Evolutionary conservation across 2,797 vertebrate species (phyloP), one percentile per base, ranked within the genome.

Genomic region (Gadopsis bispinosus): DNA sequence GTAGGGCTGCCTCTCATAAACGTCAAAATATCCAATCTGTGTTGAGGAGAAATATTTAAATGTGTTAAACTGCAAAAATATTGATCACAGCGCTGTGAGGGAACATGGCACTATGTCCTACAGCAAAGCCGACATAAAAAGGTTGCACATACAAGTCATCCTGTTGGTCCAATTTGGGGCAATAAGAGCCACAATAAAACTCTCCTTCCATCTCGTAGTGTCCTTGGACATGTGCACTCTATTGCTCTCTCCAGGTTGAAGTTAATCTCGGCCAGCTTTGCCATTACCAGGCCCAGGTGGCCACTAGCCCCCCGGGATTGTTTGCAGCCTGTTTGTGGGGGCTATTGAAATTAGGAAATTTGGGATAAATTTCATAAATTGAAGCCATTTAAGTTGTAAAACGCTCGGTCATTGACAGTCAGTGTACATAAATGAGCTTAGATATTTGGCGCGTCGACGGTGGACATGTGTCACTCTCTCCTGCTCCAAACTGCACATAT

Each of bases 151-250:
- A 78, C 87, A 88, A 77, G 68, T 76, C 87, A 77, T 79, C 81
- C 71, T 77, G 87, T 79, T 73, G 81, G 75, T 92, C 90, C 91
- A 92, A 92, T 93, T 93, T 91, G 83, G 81, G 84, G 86, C 90
- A 91, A 90, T 91, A 91, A 93, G 88, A 71, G 67, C 74, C 92
- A 91, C 93, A 93, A 84, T 91, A 90, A 93, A 95, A 90, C 91
- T 94, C 87, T 91, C 86, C 89, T 72, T 74, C 87, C 93, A 94
- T 93, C 90, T 92, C 87, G 35, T 64, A 60, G 83, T 92, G 91
- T 92, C 91, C 91, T 93, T 93, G 89, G 90, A 89, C 90, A 92
- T 93, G 91, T 91, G 88, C 80, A 69, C 86, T 86, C 81, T 73
- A 86, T 69, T 88, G 83, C 82, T 77, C 71, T 82, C 83, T 74